Evolutionary conservation across 2,888 invertebrate genomes (phyloP), one percentile per base, ranked within the genome.

Genomic region (Coenonympha glycerion): DNA sequence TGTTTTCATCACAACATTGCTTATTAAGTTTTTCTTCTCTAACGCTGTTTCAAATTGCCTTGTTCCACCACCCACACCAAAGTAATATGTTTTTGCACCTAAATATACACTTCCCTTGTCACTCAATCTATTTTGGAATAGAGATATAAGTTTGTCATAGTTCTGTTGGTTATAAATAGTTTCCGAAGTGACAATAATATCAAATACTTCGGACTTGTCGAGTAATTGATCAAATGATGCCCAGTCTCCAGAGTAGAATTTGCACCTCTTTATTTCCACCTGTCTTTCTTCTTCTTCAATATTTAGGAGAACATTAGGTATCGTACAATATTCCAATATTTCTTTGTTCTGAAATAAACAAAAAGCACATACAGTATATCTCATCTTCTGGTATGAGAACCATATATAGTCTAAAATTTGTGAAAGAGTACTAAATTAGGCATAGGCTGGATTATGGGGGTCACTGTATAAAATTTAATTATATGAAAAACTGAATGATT

Each of bases 51-150:
- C 90, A 87, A 98, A 98, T 61, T 93, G 90, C 56, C 91, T 82
- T 31, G 92, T 87, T 8, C 95, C 92, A 44, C 98, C 98, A 8
- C 98, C 98, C 16, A 98, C 95, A 56, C 98, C 98, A 88, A 98
- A 98, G 77, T 99, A 99, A 78, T 93, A 92, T 9, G 91, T 91
- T 88, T 98, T 99, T 2, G 96, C 97, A 46, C 97, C 97, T 49
- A 98, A 76, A 73, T 91, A 92, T 56, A 89, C 84, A 36, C 71
- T 66, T 31, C 96, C 97, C 73, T 77, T 68, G 49, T 75, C 71
- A 59, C 89, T 90, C 40, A 95, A 80, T 61, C 89, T 88, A 34
- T 84, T 75, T 64, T 89, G 81, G 64, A 97, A 92, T 16, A 95
- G 77, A 34, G 89, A 69, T 47, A 93, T 87, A 0, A 99, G 81